Base-by-base conservation (phyloP, 1,140 invertebrate genomes). In the Brachionus asplanchnoidis region DNA sequence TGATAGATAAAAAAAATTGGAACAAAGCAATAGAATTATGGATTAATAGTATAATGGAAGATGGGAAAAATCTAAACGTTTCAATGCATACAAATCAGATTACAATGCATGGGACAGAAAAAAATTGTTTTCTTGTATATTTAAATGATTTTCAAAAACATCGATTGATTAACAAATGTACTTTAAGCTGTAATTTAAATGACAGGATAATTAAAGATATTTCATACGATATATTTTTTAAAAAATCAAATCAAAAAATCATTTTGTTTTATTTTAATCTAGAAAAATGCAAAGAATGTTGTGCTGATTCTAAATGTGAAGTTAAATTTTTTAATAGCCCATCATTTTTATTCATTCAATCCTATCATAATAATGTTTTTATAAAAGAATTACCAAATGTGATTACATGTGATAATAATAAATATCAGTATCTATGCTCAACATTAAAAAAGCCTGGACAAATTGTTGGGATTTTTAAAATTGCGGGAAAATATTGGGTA, bases 1-100 rank as follows among this genome's bases (percentile, higher is more conserved):
- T 68, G 9, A 77, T 77, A 9, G 40, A 46, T 14, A 26, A 36
- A 23, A 20, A 26, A 14, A 77, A 77, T 50, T 77, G 73, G 73
- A 77, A 77, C 28, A 77, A 50, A n/a, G 40, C 73, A 77, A 75
- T 42, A 75, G 70, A 75, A 75, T 75, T 42, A 0, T 75, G 70
- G 36, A 75, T 75, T 75, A 5, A 7, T 32, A n/a, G 8, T 14
- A n/a, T 40, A 70, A 70, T 70, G 66, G 3, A 7, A 36, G 1
- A 36, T 75, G 40, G 20, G 1, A 44, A 5, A 75, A 44, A 42
- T 75, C 17, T 17, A 68, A 40, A 68, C 0, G 3, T n/a, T 1
- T 68, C 66, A n/a, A 17, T 14, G 3, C 1, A 75, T 20, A 1
- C 2, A 17, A 42, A 0, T 17, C 1, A 75, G 20, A 75, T 75